Conservation (phyloP, 2,113 vertebrate species). For the Setophaga kirtlandii region DNA sequence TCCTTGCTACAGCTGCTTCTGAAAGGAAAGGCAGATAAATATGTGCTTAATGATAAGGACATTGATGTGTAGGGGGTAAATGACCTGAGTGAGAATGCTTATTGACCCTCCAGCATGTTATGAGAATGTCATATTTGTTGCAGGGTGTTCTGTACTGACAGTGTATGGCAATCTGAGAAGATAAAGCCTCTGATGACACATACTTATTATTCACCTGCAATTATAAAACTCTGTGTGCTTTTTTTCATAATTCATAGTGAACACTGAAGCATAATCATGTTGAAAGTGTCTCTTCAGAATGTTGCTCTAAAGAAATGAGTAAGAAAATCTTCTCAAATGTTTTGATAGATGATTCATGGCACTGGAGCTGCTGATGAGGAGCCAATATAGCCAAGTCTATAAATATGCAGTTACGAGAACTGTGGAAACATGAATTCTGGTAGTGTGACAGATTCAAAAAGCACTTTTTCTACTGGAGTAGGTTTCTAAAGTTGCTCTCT, state of each 20-base stretch:
- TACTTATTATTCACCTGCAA: background rate
- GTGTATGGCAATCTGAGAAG: background rate
- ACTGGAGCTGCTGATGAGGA: conserved; percentile 19
- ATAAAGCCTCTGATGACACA: background rate
- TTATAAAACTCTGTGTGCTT: background rate
- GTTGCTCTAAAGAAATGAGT: conserved; percentile 40
- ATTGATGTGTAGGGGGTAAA: background rate
- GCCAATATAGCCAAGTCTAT: conserved; percentile 20
- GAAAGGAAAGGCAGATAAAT: background rate
- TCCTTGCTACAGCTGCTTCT: background rate
- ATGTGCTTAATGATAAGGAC: background rate
- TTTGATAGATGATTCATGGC: conserved; percentile 59
- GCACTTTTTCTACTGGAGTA: background rate
- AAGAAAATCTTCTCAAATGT: conserved; percentile 47
- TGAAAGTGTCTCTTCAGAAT: background rate
- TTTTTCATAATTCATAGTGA: conserved; percentile 36
- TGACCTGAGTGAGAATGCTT: background rate
- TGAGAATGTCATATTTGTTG: background rate
- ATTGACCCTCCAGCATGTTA: background rate
- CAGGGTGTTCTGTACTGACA: background rate
- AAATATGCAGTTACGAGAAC: conserved; percentile 39
- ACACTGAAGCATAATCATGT: background rate
- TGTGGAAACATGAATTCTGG: conserved; percentile 16
- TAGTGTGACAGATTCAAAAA: conserved; percentile 32
- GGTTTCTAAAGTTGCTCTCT: conserved; percentile 28